Conservation (phyloP, 2,797 vertebrate genomes). For the Furcifer pardalis region DNA sequence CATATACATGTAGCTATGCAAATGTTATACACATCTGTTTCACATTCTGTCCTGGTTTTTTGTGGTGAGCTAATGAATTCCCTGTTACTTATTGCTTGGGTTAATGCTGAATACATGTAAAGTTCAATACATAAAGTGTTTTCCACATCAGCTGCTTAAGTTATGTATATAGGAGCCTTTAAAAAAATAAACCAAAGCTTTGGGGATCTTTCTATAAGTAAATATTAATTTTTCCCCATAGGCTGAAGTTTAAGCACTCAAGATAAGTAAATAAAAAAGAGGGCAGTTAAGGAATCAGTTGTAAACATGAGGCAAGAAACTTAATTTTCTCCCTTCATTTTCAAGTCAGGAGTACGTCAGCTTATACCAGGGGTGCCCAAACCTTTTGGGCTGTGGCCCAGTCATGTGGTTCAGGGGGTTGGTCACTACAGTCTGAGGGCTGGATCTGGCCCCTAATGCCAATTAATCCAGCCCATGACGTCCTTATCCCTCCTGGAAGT, state of each 20-base stretch:
- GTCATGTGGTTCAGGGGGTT: too few relatives aligned
- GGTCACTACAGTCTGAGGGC: too few relatives aligned
- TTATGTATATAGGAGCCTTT: not conserved
- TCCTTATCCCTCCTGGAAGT: too few relatives aligned
- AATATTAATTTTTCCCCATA: constrained; percentile 3
- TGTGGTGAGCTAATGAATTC: not conserved
- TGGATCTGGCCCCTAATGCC: too few relatives aligned
- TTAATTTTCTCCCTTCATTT: constrained; percentile 15
- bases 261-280: constrained; percentile 1
- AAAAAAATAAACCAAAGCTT: not conserved
- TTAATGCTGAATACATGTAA: not conserved
- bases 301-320: not conserved
- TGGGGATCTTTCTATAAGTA: not conserved
- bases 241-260: constrained; percentile 3
- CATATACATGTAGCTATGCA: not conserved
- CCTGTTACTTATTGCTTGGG: not conserved
- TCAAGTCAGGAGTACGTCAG: constrained; percentile 34
- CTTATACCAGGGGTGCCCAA: too few relatives aligned
- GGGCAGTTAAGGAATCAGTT: not conserved
- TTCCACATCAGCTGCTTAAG: not conserved
- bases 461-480: too few relatives aligned
- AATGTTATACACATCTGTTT: not conserved
- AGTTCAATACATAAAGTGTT: not conserved
- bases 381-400: too few relatives aligned
- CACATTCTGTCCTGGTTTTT: not conserved